These are phyloP conservation scores for Dugesia japonica DNA, from an alignment of 2,888 invertebrate species.

Conservation along the genomic window DNA sequence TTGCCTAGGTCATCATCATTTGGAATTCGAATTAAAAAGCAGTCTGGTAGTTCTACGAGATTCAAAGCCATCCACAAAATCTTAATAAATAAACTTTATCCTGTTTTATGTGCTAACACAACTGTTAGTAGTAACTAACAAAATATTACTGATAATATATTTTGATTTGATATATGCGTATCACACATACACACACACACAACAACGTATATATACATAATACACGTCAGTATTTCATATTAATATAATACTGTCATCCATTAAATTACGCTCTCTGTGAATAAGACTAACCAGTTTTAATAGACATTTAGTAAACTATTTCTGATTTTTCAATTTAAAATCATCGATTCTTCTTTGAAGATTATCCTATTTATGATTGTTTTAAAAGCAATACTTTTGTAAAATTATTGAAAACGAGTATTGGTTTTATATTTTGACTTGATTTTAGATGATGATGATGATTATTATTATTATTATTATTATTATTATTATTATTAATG, in stretches of 20 bases:
- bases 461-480: background rate
- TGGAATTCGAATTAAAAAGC: background rate
- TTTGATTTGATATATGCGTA: background rate
- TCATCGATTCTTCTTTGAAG: background rate
- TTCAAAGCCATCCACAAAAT: background rate
- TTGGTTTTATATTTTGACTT: slow-evolving; percentile 12
- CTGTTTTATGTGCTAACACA: background rate
- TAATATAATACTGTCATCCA: background rate
- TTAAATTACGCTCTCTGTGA: background rate
- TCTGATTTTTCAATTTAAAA: background rate
- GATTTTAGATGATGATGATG: background rate
- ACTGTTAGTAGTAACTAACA: background rate
- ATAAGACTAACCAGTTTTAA: background rate
- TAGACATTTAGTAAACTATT: background rate
- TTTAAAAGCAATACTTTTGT: background rate
- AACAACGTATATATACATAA: background rate
- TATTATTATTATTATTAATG: background rate
- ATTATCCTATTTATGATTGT: background rate
- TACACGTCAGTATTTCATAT: too few species aligned
- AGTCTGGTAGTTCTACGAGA: slow-evolving; percentile 2
- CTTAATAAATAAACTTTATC: background rate
- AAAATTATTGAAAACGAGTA: background rate
- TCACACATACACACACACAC: background rate
- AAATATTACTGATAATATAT: background rate
- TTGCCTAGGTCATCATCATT: slow-evolving; percentile 2